Conservation (phyloP, 2,797 vertebrate species). For the Gymnoscopelus braueri region DNA sequence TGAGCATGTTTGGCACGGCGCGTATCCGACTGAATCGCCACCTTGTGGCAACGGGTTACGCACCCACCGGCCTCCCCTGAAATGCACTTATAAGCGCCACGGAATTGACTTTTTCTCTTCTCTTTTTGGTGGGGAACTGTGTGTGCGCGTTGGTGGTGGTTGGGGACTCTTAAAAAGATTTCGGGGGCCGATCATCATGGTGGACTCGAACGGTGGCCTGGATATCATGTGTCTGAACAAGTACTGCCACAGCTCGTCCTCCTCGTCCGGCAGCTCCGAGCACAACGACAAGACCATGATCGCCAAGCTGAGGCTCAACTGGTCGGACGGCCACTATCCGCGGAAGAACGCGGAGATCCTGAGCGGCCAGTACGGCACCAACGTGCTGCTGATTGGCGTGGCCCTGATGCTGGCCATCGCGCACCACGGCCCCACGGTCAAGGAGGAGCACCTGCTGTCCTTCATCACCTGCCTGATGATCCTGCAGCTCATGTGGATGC, state of each 20-base stretch:
- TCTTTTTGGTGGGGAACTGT: constrained; percentile 16
- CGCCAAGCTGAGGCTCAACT: constrained; percentile 60
- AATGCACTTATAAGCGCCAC: constrained; percentile 66
- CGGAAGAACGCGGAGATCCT: constrained; percentile 91
- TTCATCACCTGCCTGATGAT: constrained; percentile 90
- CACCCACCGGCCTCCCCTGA: constrained; percentile 54
- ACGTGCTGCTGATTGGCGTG: constrained; percentile 88
- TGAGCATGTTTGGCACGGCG: constrained; percentile 75
- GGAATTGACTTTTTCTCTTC: constrained; percentile 37
- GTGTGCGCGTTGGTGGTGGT: neutral
- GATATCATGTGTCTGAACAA: constrained; percentile 80
- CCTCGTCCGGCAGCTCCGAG: constrained; percentile 70
- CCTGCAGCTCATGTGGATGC: constrained; percentile 95
- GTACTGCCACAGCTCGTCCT: constrained; percentile 76
- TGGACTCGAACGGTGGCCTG: constrained; percentile 72
- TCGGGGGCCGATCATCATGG: constrained; percentile 56
- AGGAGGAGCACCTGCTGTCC: constrained; percentile 86
- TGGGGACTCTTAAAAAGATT: too few species aligned
- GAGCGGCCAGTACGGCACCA: constrained; percentile 95
- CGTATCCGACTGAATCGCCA: constrained; percentile 64
- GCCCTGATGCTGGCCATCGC: constrained; percentile 91
- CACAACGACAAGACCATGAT: constrained; percentile 73
- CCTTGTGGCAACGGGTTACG: constrained; percentile 60
- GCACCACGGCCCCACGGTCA: constrained; percentile 82
- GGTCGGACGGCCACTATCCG: constrained; percentile 79